phyloP scores from a whole-genome alignment of 2,888 invertebrate genomes.

The Polyommatus icarus region DNA sequence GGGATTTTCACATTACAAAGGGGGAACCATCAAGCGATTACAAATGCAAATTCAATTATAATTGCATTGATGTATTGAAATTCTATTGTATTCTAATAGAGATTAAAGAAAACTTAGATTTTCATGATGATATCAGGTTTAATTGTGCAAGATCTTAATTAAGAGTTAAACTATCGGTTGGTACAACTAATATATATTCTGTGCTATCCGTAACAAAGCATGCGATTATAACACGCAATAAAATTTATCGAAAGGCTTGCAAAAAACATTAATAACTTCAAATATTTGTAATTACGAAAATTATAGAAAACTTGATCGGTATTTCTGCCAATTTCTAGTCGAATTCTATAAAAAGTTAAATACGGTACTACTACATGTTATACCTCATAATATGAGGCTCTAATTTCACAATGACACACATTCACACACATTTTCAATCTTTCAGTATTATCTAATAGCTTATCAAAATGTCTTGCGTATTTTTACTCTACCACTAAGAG shows the following conservation, averaged over 20 bases:
- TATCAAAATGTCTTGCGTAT: too few relatives aligned
- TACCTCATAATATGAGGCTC: too few relatives aligned
- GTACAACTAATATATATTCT: too few relatives aligned
- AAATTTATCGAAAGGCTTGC: background rate
- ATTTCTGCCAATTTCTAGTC: background rate
- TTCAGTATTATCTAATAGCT: too few relatives aligned
- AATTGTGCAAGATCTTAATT: conserved; percentile 8
- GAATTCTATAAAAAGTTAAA: background rate
- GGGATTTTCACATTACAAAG: background rate
- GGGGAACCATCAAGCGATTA: background rate
- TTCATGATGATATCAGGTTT: conserved; percentile 7
- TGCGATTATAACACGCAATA: background rate
- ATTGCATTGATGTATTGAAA: background rate
- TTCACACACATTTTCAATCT: too few relatives aligned
- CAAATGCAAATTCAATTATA: background rate
- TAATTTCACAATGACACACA: too few relatives aligned
- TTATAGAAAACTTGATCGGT: background rate
- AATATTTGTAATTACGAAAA: background rate
- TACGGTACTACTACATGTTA: too few relatives aligned
- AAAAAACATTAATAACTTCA: background rate
- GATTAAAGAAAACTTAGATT: background rate
- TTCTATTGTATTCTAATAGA: background rate
- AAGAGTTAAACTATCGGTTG: background rate
- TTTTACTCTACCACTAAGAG: too few relatives aligned
- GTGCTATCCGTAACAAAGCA: background rate